Conservation (phyloP, 2,113 vertebrate species). For the Gymnobelideus leadbeateri region DNA sequence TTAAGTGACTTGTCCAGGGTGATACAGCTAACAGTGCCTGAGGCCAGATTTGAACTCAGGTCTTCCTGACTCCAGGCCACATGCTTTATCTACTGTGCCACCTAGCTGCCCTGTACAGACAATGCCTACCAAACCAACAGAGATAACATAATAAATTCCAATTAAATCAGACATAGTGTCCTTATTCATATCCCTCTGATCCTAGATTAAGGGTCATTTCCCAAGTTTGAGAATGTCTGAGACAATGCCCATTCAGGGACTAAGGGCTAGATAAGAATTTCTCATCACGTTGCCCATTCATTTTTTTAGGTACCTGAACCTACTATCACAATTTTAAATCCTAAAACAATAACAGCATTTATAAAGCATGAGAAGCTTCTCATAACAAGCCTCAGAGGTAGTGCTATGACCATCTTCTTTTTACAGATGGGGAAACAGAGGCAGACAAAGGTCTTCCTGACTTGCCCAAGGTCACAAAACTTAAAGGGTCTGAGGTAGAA, state of each 20-base stretch:
- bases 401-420: neutral
- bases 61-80: no score
- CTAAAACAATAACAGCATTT: neutral
- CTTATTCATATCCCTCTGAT: neutral
- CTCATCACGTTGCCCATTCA: neutral
- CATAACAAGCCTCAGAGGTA: neutral
- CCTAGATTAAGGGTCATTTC: neutral
- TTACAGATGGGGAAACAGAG: neutral
- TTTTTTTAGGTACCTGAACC: neutral
- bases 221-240: no score
- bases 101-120: no score
- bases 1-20: no score
- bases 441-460: neutral
- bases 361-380: neutral
- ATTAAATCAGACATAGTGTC: no score
- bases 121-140: no score
- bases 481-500: neutral
- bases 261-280: no score
- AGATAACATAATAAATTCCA: no score
- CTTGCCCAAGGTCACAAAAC: neutral
- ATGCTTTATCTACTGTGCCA: no score
- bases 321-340: neutral
- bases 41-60: no score
- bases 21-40: no score
- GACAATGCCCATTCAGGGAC: no score